Evolutionary conservation across 2,113 vertebrate genomes (phyloP).

Genomic region (Catagonus wagneri): DNA sequence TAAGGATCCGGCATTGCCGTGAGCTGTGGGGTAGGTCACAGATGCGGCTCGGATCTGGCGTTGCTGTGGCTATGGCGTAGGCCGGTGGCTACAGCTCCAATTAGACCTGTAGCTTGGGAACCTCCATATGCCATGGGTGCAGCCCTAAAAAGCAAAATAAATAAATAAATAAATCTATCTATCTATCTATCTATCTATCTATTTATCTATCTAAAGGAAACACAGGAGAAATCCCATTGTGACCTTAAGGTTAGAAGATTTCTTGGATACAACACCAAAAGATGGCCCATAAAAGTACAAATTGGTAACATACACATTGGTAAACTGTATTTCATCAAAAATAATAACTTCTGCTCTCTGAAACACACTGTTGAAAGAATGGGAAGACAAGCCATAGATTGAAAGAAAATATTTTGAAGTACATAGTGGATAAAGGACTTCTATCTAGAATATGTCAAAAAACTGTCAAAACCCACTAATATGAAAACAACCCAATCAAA

Average conservation of each 20-base stretch:
- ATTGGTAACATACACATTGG: background rate
- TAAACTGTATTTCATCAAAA: background rate
- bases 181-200: too few species aligned
- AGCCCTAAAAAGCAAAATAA: too few species aligned
- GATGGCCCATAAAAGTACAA: background rate
- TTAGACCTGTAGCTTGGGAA: too few species aligned
- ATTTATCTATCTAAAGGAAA: conserved; percentile 33
- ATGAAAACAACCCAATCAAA: background rate
- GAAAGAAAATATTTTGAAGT: background rate
- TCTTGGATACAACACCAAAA: conserved; percentile 20
- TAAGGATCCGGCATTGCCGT: too few species aligned
- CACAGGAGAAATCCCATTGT: background rate
- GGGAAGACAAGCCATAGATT: background rate
- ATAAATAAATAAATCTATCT: too few species aligned
- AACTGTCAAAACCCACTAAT: background rate
- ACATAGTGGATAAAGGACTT: background rate
- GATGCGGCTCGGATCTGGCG: too few species aligned
- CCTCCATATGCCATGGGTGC: too few species aligned
- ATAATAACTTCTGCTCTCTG: background rate
- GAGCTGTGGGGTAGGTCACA: too few species aligned
- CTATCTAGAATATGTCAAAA: background rate
- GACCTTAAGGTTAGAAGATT: background rate
- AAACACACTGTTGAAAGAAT: background rate
- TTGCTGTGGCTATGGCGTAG: too few species aligned
- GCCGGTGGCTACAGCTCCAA: too few species aligned